Conservation (phyloP, 1,140 invertebrate genomes). For the Sminthurides bifidus region DNA sequence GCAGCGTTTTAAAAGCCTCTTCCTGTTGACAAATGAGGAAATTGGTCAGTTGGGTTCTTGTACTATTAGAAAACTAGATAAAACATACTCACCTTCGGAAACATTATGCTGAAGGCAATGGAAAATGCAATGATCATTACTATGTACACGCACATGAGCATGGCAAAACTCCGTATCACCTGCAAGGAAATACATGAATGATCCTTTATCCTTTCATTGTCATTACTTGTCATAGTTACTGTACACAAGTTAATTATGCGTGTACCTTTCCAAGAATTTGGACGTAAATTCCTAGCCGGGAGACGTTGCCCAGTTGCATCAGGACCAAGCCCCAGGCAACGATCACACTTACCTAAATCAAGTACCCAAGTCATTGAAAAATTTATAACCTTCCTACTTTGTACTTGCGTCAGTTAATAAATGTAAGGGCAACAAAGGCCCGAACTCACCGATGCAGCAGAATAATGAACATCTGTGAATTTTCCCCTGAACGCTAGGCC, state of each 20-base stretch:
- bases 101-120: slow-evolving; percentile 2
- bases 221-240: not conserved
- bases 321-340: not conserved
- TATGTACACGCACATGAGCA: not conserved
- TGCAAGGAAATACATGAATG: not conserved
- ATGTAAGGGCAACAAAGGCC: no score
- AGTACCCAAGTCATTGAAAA: not conserved
- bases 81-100: not conserved
- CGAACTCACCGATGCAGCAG: not conserved
- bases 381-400: not conserved
- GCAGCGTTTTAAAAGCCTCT: not conserved
- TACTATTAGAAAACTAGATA: not conserved
- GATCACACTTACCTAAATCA: not conserved
- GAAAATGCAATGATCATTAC: slow-evolving; percentile 4
- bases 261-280: slow-evolving; percentile 2
- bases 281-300: not conserved
- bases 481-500: not conserved
- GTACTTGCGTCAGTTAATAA: no score
- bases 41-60: not conserved
- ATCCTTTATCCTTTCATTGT: not conserved
- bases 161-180: slow-evolving; percentile 2
- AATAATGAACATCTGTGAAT: not conserved
- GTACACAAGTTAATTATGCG: not conserved
- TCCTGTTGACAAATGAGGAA: not conserved
- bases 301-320: slow-evolving; percentile 1